Conservation (phyloP, 2,113 vertebrate species). For the Percina caprodes region DNA sequence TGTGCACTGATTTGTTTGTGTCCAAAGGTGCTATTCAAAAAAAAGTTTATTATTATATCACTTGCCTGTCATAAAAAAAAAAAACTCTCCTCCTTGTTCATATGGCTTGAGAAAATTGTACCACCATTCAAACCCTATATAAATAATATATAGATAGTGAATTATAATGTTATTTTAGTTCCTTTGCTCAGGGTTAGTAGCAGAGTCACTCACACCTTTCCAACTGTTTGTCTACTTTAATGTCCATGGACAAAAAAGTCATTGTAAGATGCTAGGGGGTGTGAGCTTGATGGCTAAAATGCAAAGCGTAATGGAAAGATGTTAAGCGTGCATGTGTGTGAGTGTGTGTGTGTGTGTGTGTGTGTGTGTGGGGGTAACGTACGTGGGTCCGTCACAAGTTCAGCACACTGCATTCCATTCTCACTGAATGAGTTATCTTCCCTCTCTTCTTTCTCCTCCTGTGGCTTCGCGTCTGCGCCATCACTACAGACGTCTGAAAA, state of each 20-base stretch:
- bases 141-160: not conserved
- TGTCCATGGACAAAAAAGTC: not conserved
- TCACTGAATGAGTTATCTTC: slow-evolving; percentile 40
- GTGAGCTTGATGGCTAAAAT: slow-evolving; percentile 7
- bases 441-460: slow-evolving; percentile 61
- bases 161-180: not conserved
- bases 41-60: too few relatives aligned
- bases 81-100: not conserved
- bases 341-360: slow-evolving; percentile 10
- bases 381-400: slow-evolving; percentile 53
- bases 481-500: slow-evolving; percentile 58
- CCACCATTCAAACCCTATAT: not conserved
- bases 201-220: not conserved
- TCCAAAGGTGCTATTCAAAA: too few relatives aligned
- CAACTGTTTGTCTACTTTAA: not conserved
- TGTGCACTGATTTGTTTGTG: too few relatives aligned
- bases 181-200: not conserved
- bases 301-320: not conserved
- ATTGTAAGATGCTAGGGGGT: too few relatives aligned
- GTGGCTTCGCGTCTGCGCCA: slow-evolving; percentile 57
- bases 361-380: slow-evolving; percentile 22
- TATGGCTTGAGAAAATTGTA: not conserved
- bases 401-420: slow-evolving; percentile 49
- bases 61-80: too few relatives aligned
- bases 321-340: not conserved